Evolutionary conservation across 2,113 vertebrate species (phyloP), one percentile per base, ranked within the genome.

Genomic region (Solea senegalensis): DNA sequence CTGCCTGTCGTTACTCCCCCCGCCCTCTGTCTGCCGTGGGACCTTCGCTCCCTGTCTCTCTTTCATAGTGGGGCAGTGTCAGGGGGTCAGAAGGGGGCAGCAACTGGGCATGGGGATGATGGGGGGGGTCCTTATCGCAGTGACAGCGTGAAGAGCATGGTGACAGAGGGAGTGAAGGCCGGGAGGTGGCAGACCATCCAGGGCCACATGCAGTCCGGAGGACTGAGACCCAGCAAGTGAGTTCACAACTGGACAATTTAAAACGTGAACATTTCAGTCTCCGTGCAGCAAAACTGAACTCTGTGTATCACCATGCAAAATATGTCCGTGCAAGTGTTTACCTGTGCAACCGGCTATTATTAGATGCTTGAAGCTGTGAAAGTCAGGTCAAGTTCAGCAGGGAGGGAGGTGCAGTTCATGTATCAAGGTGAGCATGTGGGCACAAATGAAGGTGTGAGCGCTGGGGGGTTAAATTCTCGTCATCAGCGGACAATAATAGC

Each of bases 201-300:
- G 94, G 95, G 96, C 91, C 96, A 96, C 93, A 91, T 98, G 93
- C 96, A 96, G 77, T 95, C 96, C 28, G 97, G 97, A 93, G 96
- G 96, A 93, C 93, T 98, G 93, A 96, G 94, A 94, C 94, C 95
- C 90, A 95, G 91, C 95, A 98, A 97, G 97, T 98, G 95, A 98
- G 97, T 98, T 73, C 59, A 60, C 68, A 76, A 66, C 50, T 8
- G 15, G 45, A 27, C 9, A 12, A 10, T 12, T 12, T 39, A 15
- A 50, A 28, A 7, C 27, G 7, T 7, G 14, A 80, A 60, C 41
- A 13, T 73, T 52, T 67, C 40, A 51, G 14, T 63, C 6, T 45
- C 10, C n/a, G 10, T 49, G 53, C 58, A 63, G 57, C 51, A 64
- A 12, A 12, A 73, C 68, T 50, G 14, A 61, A 69, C 51, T 72